Evolutionary conservation across 2,113 vertebrate genomes (phyloP), one percentile per base, ranked within the genome.

Genomic region (Ascaphus truei): DNA sequence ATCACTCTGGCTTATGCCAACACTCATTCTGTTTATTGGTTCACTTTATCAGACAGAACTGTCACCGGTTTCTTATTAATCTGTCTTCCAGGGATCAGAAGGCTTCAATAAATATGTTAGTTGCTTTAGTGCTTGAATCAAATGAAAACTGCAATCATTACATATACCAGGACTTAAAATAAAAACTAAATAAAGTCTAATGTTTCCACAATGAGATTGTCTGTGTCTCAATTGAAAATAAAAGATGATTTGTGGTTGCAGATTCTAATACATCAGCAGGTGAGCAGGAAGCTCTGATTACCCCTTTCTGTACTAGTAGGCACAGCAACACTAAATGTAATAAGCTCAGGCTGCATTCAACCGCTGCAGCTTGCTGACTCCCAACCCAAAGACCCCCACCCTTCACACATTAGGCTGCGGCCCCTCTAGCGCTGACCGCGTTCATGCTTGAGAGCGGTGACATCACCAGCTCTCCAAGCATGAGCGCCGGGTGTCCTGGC

Each of bases 11-110:
- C 53, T 68, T 48, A 68, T 58, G 41, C 36, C 55, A 51, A 59
- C 66, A 48, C 23, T 29, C 41, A 7, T 68, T 47, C 7, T n/a
- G 27, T 59, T 59, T 60, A 68, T 58, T 68, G 41, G 39, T n/a
- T 59, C 43, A 18, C 41, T 68, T 68, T 59, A 68, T 56, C 63
- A 67, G 63, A 67, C 63, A 45, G 39, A 45, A 45, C 63, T 57
- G 63, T 67, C 52, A 53, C 33, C 30, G n/a, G 23, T 60, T 59
- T 57, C 30, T 50, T 59, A 59, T 68, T 33, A 59, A 60, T 47
- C 13, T 51, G 55, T 50, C 41, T 68, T 60, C 43, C 15, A 18
- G 23, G 50, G 7, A 55, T 58, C 64, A 18, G 37, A 47, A 50
- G 26, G 27, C 33, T 57, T 16, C 37, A 31, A 68, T 58, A 68